Base-by-base conservation (phyloP, 1,140 invertebrate genomes). In the Homarus americanus region DNA sequence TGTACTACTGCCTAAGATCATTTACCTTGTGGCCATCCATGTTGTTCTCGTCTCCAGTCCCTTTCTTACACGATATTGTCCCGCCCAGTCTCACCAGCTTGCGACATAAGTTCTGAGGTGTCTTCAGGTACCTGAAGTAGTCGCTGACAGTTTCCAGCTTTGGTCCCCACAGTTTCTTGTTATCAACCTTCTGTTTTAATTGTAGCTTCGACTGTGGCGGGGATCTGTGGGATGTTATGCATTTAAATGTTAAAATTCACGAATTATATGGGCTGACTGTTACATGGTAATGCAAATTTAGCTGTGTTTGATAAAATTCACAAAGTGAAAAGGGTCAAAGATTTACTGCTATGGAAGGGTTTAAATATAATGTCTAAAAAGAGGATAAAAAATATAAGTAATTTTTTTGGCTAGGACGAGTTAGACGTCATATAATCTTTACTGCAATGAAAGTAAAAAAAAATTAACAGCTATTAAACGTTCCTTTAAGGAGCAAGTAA, bases 11-110 rank as follows among this genome's bases (percentile, higher is more conserved):
- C n/a, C n/a, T n/a, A n/a, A n/a, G n/a, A n/a, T n/a, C n/a, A 9
- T 69, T 49, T 20, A 88, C 87, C 87, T 88, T 88, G 32, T 88
- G 53, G 1, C 87, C 87, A 36, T 88, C 87, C 78, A 82, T 88
- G 15, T 34, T 20, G 0, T 73, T 32, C 40, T 12, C 66, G 20
- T 84, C 66, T 28, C 38, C 82, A 20, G 7, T 1, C 20, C 0
- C 0, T 17, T 69, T 15, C 9, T 72, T n/a, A 36, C 78, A 82
- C 0, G 0, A 32, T 0, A 32, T 32, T 34, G 24, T 49, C 1
- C 87, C 87, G 32, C 87, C 87, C 32, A 88, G 1, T 17, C 58
- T 82, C 7, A 34, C 36, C 53, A 88, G 24, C 63, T 88, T 88
- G 36, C 78, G 58, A 38, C 87, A 88, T 1, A n/a, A 82, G n/a